Conservation (phyloP, 1,140 invertebrate species). For the Drosophila quadrilineata region DNA sequence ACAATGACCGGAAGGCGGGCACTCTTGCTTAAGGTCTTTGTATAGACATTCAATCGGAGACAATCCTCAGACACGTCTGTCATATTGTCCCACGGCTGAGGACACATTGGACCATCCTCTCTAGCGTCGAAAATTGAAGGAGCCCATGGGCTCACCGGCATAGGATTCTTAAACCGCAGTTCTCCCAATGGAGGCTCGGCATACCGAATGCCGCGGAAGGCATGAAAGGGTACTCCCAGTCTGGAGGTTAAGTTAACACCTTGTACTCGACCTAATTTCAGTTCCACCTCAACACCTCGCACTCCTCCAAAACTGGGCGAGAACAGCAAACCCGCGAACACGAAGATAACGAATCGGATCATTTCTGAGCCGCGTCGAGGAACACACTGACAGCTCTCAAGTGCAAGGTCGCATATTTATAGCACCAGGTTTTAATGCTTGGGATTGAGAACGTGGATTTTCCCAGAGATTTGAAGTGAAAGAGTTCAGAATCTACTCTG, state of each 20-base stretch:
- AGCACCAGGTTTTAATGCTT: background rate
- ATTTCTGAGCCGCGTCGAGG: background rate
- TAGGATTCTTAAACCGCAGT: conserved; percentile 76
- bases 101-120: conserved; percentile 83
- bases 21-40: conserved; percentile 83
- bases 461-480: background rate
- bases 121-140: conserved; percentile 82
- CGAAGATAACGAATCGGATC: background rate
- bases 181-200: conserved; percentile 82
- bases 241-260: conserved; percentile 54
- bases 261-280: conserved; percentile 55
- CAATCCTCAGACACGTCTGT: conserved; percentile 86
- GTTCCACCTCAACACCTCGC: conserved; percentile 47
- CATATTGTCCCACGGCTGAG: conserved; percentile 72
- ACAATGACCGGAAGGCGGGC: conserved; percentile 83
- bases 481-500: background rate
- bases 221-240: conserved; percentile 82
- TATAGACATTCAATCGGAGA: conserved; percentile 91
- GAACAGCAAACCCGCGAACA: conserved; percentile 1
- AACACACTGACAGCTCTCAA: background rate
- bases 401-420: conserved; percentile 7
- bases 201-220: conserved; percentile 86
- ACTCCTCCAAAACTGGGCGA: too few relatives aligned
- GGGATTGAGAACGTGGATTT: conserved; percentile 2
- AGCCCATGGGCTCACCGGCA: conserved; percentile 82